Evolutionary conservation across 2,888 invertebrate genomes (phyloP), one percentile per base, ranked within the genome.

Genomic region (Elmis aenea): DNA sequence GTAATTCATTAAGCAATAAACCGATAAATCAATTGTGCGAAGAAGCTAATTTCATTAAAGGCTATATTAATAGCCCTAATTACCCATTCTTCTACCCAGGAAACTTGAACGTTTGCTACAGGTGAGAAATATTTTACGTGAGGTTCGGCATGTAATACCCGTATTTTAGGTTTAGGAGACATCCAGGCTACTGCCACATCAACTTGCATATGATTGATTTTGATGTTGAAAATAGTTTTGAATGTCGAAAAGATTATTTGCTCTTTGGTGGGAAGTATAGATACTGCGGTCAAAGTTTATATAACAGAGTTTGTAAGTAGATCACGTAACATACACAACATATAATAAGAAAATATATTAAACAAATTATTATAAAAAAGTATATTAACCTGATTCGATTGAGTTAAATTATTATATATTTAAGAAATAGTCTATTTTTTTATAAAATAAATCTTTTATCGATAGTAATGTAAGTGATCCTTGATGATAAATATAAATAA

Each of bases 161-260:
- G 11, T 49, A 36, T 55, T 52, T 2, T 34, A 70, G 72, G 41
- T 68, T 73, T 42, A 50, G 55, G 24, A 64, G 62, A 43, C 54
- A 57, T 26, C 58, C 64, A n/a, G 66, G 66, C 21, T 61, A 55
- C 39, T 73, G 73, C 44, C 55, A 54, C 21, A 45, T 72, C 15
- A 59, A 64, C 38, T 20, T 73, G 9, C 52, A 57, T 5, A 57
- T 73, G 45, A 45, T 61, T 9, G 71, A 72, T 50, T 73, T 73
- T 43, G 59, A 69, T 37, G 34, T 72, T 23, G 66, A 71, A 46
- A 39, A 57, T 9, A 71, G 70, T 43, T 46, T 41, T 5, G 55
- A 61, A 23, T 73, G 73, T 46, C 25, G 45, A 3, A 70, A 68
- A 43, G 72, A 72, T 52, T 69, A 65, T 52, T 44, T 73, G n/a